phyloP scores from a whole-genome alignment of 1,140 invertebrate genomes.

The Drosophila arizonae region DNA sequence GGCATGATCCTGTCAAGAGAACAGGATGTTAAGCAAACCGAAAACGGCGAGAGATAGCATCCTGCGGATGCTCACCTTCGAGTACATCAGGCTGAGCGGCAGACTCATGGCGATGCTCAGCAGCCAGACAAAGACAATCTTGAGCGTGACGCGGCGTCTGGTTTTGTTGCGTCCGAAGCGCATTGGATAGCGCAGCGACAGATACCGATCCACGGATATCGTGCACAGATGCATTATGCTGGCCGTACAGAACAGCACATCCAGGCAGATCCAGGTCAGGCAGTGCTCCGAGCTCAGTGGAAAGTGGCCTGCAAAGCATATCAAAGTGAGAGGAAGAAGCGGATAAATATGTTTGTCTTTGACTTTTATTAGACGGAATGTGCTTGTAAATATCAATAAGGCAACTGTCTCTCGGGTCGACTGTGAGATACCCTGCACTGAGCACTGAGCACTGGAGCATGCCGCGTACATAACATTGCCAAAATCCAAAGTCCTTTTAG shows the following conservation, averaged over 20 bases:
- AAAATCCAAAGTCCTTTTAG: too few species aligned
- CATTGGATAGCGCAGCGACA: slow-evolving; percentile 93
- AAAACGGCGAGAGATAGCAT: neutral
- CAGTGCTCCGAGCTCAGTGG: slow-evolving; percentile 91
- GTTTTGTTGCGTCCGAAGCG: slow-evolving; percentile 95
- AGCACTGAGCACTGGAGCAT: neutral
- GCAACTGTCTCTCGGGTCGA: neutral
- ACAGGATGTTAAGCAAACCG: slow-evolving; percentile 23
- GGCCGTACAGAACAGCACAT: slow-evolving; percentile 97
- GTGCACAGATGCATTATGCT: slow-evolving; percentile 98
- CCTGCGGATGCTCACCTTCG: slow-evolving; percentile 85
- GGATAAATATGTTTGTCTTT: slow-evolving; percentile 6
- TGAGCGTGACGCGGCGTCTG: slow-evolving; percentile 91
- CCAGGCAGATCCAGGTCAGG: slow-evolving; percentile 93
- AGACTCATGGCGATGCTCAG: slow-evolving; percentile 94
- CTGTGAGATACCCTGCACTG: neutral
- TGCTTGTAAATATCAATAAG: slow-evolving; percentile 34
- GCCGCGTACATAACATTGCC: neutral
- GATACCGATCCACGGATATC: slow-evolving; percentile 95
- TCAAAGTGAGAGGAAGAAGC: neutral
- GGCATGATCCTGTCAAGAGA: slow-evolving; percentile 88
- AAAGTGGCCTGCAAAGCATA: slow-evolving; percentile 89
- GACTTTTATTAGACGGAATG: slow-evolving; percentile 28
- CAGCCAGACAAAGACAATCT: slow-evolving; percentile 96
- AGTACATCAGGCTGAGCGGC: slow-evolving; percentile 94